Evolutionary conservation across 2,113 vertebrate genomes (phyloP), one percentile per base, ranked within the genome.

Genomic region (Parotia lawesii): DNA sequence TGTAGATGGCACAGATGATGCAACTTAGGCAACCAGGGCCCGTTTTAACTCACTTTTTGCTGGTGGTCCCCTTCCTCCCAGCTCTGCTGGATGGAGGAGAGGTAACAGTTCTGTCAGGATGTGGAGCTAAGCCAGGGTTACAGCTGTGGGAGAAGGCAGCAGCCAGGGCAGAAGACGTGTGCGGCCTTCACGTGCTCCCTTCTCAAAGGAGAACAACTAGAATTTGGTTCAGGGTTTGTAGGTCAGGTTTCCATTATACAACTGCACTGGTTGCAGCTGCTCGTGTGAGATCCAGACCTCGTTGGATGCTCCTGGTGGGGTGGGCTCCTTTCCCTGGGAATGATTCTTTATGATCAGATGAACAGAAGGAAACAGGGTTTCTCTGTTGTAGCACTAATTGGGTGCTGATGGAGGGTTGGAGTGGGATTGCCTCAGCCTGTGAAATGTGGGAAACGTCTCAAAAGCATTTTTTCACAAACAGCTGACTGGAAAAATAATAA

Each of bases 161-260:
- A 84, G 61, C 53, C 71, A 48, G 72, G 76, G 35, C 54, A 56
- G 67, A 5, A 40, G 82, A 3, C 11, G 23, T 2, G 1, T 25
- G 62, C 18, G 38, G 29, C 73, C 65, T 72, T 62, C 90, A 29
- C 0, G 0, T 3, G 2, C 40, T 71, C 2, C 0, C 35, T 78
- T 65, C 73, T 61, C 45, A 5, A 69, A 90, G 58, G 66, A n/a
- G 48, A 72, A 25, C 28, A 79, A 9, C 33, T 15, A 29, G 71
- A 79, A 87, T 89, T 93, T 70, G 77, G 67, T 76, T 94, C 47
- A 29, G 73, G 93, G 82, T 95, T 96, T 93, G 81, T 94, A 65
- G 94, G 89, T 91, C 91, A 62, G 74, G 71, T 87, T 85, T 74
- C 75, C 71, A 29, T 95, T 93, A 90, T 9, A 83, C 85, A 95